Conservation (phyloP, 1,140 invertebrate species). For the Dreissena rostriformis region DNA sequence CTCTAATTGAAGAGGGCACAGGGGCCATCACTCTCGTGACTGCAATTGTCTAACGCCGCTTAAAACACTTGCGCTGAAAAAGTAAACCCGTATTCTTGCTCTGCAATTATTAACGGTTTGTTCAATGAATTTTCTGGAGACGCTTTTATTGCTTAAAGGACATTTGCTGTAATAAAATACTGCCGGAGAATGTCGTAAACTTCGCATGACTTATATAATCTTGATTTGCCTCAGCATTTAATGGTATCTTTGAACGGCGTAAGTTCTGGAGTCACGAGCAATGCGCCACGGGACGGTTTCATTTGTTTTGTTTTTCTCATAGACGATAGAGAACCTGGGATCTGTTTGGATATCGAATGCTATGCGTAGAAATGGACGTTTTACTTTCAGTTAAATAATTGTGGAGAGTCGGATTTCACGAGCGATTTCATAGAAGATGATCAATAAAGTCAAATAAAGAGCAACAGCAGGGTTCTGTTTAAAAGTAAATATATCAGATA, state of each 20-base stretch:
- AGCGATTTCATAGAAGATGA: too few species aligned
- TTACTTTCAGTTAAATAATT: too few species aligned
- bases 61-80: slow-evolving; percentile 1
- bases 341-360: too few species aligned
- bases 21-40: slow-evolving; percentile 27
- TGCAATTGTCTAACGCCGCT: neutral
- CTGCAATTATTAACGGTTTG: slow-evolving; percentile 52
- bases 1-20: slow-evolving; percentile 52
- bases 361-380: too few species aligned
- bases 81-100: slow-evolving; percentile 26
- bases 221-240: neutral
- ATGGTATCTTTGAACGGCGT: neutral
- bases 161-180: slow-evolving; percentile 43
- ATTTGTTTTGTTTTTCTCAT: too few species aligned
- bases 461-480: too few species aligned
- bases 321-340: too few species aligned
- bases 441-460: too few species aligned
- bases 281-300: too few species aligned
- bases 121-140: slow-evolving; percentile 14
- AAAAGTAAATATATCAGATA: too few species aligned
- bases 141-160: slow-evolving; percentile 26
- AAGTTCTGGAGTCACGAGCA: neutral
- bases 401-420: too few species aligned
- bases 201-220: slow-evolving; percentile 5
- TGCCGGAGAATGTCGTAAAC: slow-evolving; percentile 35